Evolutionary conservation across 2,797 vertebrate species (phyloP).

Genomic region (Tadarida brasiliensis): DNA sequence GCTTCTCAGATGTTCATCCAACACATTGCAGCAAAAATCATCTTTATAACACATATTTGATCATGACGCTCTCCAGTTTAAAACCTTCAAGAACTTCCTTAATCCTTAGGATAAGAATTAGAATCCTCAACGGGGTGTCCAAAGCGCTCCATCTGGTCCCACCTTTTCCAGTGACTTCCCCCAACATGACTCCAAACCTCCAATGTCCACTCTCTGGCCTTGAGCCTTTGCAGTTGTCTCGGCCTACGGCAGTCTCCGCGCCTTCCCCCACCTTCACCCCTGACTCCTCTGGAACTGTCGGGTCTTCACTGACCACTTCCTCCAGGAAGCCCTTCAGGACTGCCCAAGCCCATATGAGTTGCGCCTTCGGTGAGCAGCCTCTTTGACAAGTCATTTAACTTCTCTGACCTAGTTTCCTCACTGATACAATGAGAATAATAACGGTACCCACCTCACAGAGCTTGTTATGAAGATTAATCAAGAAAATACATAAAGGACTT

Average conservation of each 20-base stretch:
- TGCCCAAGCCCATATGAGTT: background rate
- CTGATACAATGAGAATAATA: background rate
- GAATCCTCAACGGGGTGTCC: background rate
- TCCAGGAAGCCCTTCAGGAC: background rate
- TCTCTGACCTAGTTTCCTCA: background rate
- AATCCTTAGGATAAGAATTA: conserved; percentile 24
- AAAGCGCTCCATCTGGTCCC: background rate
- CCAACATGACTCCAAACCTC: background rate
- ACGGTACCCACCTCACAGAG: background rate
- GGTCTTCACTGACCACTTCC: background rate
- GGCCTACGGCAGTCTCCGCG: background rate
- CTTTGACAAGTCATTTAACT: conserved; percentile 32
- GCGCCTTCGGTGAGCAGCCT: background rate
- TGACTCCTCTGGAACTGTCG: background rate
- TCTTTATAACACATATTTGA: conserved; percentile 31
- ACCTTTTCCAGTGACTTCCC: background rate
- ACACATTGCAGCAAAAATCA: background rate
- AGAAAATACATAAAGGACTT: background rate
- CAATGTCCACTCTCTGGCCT: background rate
- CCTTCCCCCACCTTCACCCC: background rate
- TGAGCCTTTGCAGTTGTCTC: background rate
- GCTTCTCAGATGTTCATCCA: background rate
- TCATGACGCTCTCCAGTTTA: background rate
- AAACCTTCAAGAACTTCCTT: conserved; percentile 1
- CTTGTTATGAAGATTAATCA: background rate